A percentile compares a stretch with the other conserved stretches of the same genome.
phyloP scores from a whole-genome alignment of 2,797 vertebrate species.

The Toxotes lorentzi region DNA sequence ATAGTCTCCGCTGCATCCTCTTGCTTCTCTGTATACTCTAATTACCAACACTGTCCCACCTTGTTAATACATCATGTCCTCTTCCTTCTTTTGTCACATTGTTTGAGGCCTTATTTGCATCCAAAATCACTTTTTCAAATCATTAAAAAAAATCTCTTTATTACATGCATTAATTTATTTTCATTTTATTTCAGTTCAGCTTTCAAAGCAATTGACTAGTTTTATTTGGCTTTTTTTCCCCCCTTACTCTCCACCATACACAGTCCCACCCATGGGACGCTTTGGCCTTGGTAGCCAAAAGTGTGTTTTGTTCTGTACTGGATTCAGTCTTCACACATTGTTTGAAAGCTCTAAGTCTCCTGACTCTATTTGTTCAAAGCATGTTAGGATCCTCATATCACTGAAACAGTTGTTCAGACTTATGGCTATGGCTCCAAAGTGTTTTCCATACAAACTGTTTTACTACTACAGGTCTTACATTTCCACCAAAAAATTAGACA shows the following conservation, averaged over 20 bases:
- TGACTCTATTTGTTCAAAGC: too few relatives aligned
- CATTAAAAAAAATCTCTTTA: background rate
- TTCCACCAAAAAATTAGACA: too few relatives aligned
- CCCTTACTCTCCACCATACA: background rate
- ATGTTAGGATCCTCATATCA: too few relatives aligned
- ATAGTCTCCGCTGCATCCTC: slow-evolving; percentile 16
- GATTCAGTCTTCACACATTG: too few relatives aligned
- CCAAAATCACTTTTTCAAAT: background rate
- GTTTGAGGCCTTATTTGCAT: background rate
- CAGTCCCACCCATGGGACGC: too few relatives aligned
- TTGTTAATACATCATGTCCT: slow-evolving; percentile 7
- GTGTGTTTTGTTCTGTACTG: too few relatives aligned
- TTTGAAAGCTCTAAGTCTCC: too few relatives aligned
- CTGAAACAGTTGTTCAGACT: too few relatives aligned
- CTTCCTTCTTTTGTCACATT: slow-evolving; percentile 1
- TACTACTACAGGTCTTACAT: too few relatives aligned
- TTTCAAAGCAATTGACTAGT: background rate
- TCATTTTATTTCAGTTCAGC: background rate
- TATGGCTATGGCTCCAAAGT: too few relatives aligned
- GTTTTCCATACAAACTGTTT: too few relatives aligned
- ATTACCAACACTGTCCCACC: slow-evolving; percentile 22
- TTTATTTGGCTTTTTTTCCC: background rate
- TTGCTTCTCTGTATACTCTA: slow-evolving; percentile 31
- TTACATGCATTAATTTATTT: background rate
- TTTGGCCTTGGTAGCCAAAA: too few relatives aligned